A percentile compares a stretch with the other conserved stretches of the same genome.
phyloP scores from a whole-genome alignment of 2,113 vertebrate species.

The Takifugu bimaculatus region DNA sequence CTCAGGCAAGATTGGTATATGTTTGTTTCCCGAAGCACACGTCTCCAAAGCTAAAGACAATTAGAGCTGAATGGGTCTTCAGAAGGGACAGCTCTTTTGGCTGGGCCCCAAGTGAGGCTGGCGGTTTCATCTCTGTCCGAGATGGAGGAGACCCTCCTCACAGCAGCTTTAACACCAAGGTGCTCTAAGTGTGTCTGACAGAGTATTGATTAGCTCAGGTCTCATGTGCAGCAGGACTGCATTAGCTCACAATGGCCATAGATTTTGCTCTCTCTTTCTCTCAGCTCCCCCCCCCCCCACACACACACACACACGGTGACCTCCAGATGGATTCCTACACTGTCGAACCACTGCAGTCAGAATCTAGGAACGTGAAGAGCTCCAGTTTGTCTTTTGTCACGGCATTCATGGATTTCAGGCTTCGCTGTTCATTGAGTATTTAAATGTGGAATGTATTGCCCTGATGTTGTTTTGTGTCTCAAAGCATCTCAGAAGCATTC shows the following conservation, averaged over 20 bases:
- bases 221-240: conserved; percentile 42
- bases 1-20: conserved; percentile 36
- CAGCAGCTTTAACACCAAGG: conserved; percentile 32
- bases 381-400: no score
- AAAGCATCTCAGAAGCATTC: no score
- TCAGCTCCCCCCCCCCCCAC: no score
- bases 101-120: conserved; percentile 8
- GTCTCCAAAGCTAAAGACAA: conserved; percentile 49
- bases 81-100: conserved; percentile 21
- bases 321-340: conserved; percentile 12
- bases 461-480: no score
- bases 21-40: conserved; percentile 16
- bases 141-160: conserved; percentile 25
- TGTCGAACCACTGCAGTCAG: conserved; percentile 21
- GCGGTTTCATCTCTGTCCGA: conserved; percentile 47
- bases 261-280: no score
- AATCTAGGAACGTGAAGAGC: neutral
- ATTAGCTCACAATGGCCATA: conserved; percentile 24
- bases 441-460: no score
- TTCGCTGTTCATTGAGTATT: no score
- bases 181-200: conserved; percentile 54
- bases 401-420: no score
- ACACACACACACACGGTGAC: conserved; percentile 15
- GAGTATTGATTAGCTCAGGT: conserved; percentile 60
- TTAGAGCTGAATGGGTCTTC: conserved; percentile 55